Conservation (phyloP, 1,140 invertebrate genomes). For the Limonius californicus region DNA sequence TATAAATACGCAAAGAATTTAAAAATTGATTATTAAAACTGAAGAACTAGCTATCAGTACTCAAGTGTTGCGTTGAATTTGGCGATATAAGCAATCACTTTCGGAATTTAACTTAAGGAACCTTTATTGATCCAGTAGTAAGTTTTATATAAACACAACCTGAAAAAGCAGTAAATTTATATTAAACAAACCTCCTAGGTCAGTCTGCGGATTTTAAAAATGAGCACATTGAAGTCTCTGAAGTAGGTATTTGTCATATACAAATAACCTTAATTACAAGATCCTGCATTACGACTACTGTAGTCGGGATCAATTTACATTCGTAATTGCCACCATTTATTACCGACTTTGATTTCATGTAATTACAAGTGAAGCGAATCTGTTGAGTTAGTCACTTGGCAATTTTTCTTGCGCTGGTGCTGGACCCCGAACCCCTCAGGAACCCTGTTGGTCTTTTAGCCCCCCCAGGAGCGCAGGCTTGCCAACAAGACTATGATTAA, state of each 20-base stretch:
- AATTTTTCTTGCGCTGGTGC: neutral
- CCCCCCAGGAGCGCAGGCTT: neutral
- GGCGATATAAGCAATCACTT: too few species aligned
- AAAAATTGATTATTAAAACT: too few species aligned
- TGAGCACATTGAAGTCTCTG: neutral
- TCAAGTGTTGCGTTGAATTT: too few species aligned
- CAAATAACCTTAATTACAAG: constrained; percentile 1
- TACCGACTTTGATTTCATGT: neutral
- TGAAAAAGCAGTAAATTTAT: too few species aligned
- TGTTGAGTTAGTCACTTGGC: constrained; percentile 9
- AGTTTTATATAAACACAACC: too few species aligned
- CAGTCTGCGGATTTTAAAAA: too few species aligned
- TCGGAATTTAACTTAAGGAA: too few species aligned
- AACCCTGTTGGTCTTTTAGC: neutral
- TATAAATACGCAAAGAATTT: too few species aligned
- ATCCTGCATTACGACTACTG: constrained; percentile 7
- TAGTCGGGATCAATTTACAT: constrained; percentile 2
- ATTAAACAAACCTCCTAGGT: too few species aligned
- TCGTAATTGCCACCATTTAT: constrained; percentile 2
- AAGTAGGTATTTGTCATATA: neutral
- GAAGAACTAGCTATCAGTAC: too few species aligned
- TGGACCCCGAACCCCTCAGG: neutral
- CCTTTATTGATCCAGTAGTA: too few species aligned
- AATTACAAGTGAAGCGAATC: constrained; percentile 11
- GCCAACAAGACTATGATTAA: constrained; percentile 11